Evolutionary conservation across 92 coral and sea anemone genomes (phyloP).

Genomic region (Diadumene lineata): DNA sequence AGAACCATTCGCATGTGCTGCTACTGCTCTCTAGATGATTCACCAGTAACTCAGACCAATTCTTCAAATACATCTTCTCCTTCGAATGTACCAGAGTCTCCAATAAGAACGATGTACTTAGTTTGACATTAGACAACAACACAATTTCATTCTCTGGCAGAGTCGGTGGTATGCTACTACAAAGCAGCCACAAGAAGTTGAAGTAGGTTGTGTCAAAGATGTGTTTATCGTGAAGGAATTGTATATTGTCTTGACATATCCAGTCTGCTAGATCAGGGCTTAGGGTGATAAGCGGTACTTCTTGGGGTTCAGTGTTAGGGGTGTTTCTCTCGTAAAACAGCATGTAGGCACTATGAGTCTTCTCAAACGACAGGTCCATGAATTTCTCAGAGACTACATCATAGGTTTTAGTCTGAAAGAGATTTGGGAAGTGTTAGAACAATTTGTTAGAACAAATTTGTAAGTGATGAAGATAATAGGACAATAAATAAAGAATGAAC

Average conservation of each 20-base stretch:
- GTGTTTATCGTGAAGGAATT: slow-evolving; percentile 93
- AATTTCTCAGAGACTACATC: slow-evolving; percentile 98
- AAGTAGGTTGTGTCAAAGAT: slow-evolving; percentile 97
- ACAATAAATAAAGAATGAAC: background rate
- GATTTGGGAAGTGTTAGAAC: background rate
- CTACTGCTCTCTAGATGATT: slow-evolving; percentile 81
- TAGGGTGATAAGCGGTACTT: slow-evolving; percentile 56
- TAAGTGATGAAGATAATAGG: no score
- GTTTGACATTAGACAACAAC: slow-evolving; percentile 82
- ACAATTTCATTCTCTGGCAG: slow-evolving; percentile 60
- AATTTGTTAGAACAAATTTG: background rate
- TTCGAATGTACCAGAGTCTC: slow-evolving; percentile 95
- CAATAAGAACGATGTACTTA: slow-evolving; percentile 85
- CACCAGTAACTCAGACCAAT: slow-evolving; percentile 89
- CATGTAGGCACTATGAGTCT: slow-evolving; percentile 99
- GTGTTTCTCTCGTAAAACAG: slow-evolving; percentile 90
- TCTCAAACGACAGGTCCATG: slow-evolving; percentile 97
- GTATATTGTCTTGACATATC: slow-evolving; percentile 98
- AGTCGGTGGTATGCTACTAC: slow-evolving; percentile 83
- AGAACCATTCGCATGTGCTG: slow-evolving; percentile 85
- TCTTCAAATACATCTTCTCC: slow-evolving; percentile 87
- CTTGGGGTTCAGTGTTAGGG: slow-evolving; percentile 39
- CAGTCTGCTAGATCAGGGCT: slow-evolving; percentile 86
- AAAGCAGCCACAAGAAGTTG: slow-evolving; percentile 91
- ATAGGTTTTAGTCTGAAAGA: slow-evolving; percentile 86